These are phyloP conservation scores for Mesoligia furuncula DNA, from an alignment of 2,888 invertebrate species.

Conservation along the genomic window DNA sequence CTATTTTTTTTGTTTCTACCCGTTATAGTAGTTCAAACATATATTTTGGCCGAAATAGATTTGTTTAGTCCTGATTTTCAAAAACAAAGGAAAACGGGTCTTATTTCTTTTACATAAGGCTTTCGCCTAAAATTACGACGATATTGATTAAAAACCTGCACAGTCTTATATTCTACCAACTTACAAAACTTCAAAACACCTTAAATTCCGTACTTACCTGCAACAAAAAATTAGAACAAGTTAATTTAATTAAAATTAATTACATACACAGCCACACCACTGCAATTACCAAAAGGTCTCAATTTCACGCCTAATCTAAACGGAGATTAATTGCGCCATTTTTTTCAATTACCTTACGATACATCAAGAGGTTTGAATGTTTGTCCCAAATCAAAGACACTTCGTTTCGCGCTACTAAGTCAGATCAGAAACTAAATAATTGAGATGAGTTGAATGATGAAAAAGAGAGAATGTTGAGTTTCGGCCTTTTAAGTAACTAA, in stretches of 20 bases:
- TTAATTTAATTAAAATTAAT: constrained; percentile 39
- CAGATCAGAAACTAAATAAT: background rate
- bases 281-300: constrained; percentile 12
- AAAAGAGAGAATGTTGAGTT: too few species aligned
- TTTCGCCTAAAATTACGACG: background rate
- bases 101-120: background rate
- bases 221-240: constrained; percentile 21
- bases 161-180: constrained; percentile 13
- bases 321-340: constrained; percentile 28
- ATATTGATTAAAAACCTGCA: too few species aligned
- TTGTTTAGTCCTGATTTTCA: background rate
- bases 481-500: background rate
- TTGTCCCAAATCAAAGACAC: background rate
- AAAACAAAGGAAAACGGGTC: background rate
- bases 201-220: constrained; percentile 54
- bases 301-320: constrained; percentile 33
- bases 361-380: constrained; percentile 7
- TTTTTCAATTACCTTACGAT: constrained; percentile 20
- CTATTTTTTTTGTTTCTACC: background rate
- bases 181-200: constrained; percentile 27
- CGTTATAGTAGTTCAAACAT: background rate
- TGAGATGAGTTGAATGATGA: background rate
- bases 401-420: background rate
- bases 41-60: background rate
- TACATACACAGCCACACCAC: constrained; percentile 2